Conservation (phyloP, 1,140 invertebrate genomes). For the Brachionus asplanchnoidis region DNA sequence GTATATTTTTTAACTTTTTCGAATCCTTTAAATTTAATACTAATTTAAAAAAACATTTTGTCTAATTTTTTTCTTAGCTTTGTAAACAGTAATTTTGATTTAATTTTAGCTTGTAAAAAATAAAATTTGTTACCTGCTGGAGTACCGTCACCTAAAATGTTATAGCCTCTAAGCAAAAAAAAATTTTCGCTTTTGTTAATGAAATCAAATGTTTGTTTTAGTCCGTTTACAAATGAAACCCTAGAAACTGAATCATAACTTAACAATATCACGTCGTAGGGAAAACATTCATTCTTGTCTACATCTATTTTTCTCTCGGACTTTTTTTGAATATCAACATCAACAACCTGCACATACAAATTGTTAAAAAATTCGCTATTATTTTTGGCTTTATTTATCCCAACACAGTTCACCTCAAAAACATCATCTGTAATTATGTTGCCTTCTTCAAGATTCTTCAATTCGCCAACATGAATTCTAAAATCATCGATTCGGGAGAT, state of each 20-base stretch:
- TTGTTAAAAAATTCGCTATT: not conserved
- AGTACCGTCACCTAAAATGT: constrained; percentile 89
- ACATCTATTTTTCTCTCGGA: not conserved
- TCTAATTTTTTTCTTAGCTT: not conserved
- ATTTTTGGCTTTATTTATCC: not conserved
- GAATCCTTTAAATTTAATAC: no score
- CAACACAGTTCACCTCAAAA: not conserved
- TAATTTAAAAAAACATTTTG: no score
- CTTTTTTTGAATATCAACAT: not conserved
- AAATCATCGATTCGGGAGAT: not conserved
- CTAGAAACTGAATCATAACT: not conserved
- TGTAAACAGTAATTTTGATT: not conserved
- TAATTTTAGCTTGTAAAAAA: not conserved
- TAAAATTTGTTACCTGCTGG: constrained; percentile 56
- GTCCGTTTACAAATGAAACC: not conserved
- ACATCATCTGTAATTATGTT: not conserved
- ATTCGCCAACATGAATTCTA: not conserved
- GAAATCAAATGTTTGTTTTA: not conserved
- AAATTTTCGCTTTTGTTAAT: not conserved
- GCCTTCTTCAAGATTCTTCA: not conserved
- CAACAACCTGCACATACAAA: not conserved
- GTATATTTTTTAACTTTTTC: no score
- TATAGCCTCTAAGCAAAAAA: constrained; percentile 61
- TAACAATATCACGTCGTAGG: not conserved
- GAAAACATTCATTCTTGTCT: not conserved